A percentile compares a stretch with the other conserved stretches of the same genome.
Conservation (phyloP, 2,888 invertebrate species). For the Lumbricus terrestris region DNA sequence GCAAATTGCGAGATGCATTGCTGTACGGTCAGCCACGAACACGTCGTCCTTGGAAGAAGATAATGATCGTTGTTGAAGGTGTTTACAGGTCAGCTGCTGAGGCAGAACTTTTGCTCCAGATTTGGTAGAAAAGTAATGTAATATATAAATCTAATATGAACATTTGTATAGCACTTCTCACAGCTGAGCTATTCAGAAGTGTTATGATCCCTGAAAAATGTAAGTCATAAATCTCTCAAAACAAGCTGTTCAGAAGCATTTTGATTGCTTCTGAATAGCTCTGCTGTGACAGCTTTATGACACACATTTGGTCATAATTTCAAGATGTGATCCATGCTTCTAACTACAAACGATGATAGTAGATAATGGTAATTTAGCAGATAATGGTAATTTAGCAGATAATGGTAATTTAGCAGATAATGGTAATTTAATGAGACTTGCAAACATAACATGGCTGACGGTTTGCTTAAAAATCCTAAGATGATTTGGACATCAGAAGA, state of each 20-base stretch:
- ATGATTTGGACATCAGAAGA: neutral
- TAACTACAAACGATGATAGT: neutral
- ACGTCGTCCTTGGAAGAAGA: constrained; percentile 81
- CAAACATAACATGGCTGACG: neutral
- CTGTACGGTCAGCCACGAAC: constrained; percentile 76
- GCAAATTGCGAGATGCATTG: constrained; percentile 72
- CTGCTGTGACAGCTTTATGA: neutral
- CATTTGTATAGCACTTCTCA: too few species aligned
- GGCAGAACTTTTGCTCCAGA: neutral
- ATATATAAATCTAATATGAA: too few species aligned
- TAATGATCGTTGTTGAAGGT: constrained; percentile 90
- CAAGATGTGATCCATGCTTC: neutral
- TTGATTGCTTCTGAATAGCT: too few species aligned
- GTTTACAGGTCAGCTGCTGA: constrained; percentile 69
- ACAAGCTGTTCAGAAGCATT: too few species aligned
- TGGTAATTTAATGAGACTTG: too few species aligned
- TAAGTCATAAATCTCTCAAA: too few species aligned
- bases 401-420: neutral
- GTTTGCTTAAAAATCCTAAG: neutral
- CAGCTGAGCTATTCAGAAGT: too few species aligned
- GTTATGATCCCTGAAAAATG: too few species aligned
- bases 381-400: neutral
- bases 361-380: neutral
- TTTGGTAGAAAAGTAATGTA: too few species aligned
- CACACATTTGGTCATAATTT: neutral